A percentile compares a stretch with the other conserved stretches of the same genome.
These are phyloP conservation scores for Calidris pugnax DNA, from an alignment of 2,113 vertebrate genomes.

Conservation along the genomic window DNA sequence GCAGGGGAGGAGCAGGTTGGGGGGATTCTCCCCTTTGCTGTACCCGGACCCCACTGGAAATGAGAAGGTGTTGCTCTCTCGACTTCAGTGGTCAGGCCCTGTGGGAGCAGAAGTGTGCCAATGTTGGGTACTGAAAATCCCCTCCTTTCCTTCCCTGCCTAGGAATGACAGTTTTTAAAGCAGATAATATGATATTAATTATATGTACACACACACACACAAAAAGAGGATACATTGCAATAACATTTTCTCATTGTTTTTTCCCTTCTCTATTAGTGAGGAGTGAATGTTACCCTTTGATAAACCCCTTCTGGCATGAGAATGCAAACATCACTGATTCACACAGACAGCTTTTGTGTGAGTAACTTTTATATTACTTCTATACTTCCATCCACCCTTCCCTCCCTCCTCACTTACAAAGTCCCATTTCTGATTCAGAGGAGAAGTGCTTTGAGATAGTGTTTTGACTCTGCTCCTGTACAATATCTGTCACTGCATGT, in stretches of 20 bases:
- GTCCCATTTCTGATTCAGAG: neutral
- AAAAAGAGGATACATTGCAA: neutral
- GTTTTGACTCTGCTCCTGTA: neutral
- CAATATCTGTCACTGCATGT: neutral
- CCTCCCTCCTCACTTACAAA: neutral
- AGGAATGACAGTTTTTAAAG: neutral
- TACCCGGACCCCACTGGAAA: neutral
- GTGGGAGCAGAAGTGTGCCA: neutral
- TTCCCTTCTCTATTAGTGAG: conserved; percentile 59
- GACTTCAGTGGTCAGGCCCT: neutral
- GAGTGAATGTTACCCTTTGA: conserved; percentile 77
- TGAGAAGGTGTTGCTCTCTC: neutral
- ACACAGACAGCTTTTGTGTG: conserved; percentile 81
- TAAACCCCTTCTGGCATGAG: conserved; percentile 82
- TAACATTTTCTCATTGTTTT: neutral
- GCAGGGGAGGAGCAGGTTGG: neutral
- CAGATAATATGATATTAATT: neutral
- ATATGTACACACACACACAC: neutral
- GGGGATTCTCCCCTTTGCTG: neutral
- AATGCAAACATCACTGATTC: conserved; percentile 79
- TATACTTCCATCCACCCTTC: neutral
- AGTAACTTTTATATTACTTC: conserved; percentile 45
- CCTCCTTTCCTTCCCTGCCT: neutral
- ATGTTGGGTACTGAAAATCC: neutral
- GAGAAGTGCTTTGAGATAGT: neutral